Evolutionary conservation across 1,140 invertebrate genomes (phyloP).

Genomic region (Himalopsyche phryganea): DNA sequence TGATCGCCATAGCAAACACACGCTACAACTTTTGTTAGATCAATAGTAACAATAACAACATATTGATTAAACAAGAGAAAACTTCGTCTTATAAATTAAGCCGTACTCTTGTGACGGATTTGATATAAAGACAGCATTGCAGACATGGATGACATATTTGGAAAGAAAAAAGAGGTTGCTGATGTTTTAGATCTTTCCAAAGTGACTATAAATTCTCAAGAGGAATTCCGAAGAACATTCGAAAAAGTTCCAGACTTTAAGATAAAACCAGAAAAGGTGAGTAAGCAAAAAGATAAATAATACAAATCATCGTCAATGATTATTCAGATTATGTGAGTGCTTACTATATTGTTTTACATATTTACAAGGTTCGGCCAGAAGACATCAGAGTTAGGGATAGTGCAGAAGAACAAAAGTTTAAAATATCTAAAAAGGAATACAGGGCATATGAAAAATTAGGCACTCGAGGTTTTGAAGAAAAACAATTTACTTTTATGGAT

Average conservation of each 20-base stretch:
- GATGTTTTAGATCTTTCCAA: slow-evolving; percentile 81
- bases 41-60: not conserved
- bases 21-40: slow-evolving; percentile 4
- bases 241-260: slow-evolving; percentile 88
- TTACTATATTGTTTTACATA: not conserved
- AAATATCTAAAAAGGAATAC: slow-evolving; percentile 63
- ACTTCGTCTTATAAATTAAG: slow-evolving; percentile 7
- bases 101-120: not conserved
- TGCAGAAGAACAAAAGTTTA: slow-evolving; percentile 61
- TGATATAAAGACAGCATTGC: not conserved
- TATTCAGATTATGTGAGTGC: not conserved
- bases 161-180: slow-evolving; percentile 79
- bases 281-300: not conserved
- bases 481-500: slow-evolving; percentile 69
- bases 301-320: not conserved
- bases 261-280: slow-evolving; percentile 81
- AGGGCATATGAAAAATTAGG: slow-evolving; percentile 53
- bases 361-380: slow-evolving; percentile 53
- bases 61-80: not conserved
- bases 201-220: slow-evolving; percentile 67
- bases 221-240: slow-evolving; percentile 76
- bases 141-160: slow-evolving; percentile 77
- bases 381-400: slow-evolving; percentile 66
- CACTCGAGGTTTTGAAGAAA: slow-evolving; percentile 52
- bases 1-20: not conserved